Conservation (phyloP, 2,888 invertebrate genomes). For the Drosophila setosimentum region DNA sequence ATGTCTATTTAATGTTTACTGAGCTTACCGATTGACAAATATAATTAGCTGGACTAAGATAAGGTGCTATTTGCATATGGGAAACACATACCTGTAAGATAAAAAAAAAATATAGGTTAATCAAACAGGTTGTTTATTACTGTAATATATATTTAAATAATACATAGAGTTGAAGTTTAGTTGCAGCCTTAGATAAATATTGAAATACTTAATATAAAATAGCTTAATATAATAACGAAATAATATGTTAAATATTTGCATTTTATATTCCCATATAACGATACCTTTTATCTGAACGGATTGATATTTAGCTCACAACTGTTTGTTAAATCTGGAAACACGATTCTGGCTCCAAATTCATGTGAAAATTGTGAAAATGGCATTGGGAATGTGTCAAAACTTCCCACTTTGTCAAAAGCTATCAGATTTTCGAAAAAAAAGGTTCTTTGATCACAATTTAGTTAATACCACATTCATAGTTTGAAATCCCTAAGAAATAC, state of each 20-base stretch:
- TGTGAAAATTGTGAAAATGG: neutral
- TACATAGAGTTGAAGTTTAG: neutral
- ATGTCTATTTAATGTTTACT: slow-evolving; percentile 3
- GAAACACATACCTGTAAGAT: slow-evolving; percentile 54
- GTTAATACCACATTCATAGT: neutral
- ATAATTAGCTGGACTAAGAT: slow-evolving; percentile 19
- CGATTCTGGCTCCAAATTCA: neutral
- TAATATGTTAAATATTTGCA: neutral
- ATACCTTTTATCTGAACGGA: neutral
- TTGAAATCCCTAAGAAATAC: too few relatives aligned
- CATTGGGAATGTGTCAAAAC: neutral
- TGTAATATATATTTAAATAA: slow-evolving; percentile 3
- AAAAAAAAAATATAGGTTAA: slow-evolving; percentile 35
- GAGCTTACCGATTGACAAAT: slow-evolving; percentile 44
- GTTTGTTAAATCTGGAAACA: neutral
- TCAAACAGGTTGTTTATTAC: slow-evolving; percentile 34
- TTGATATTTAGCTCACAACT: neutral
- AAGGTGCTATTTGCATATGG: slow-evolving; percentile 42
- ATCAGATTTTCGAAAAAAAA: neutral
- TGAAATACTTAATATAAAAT: neutral
- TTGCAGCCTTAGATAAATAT: neutral
- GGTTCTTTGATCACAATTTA: neutral
- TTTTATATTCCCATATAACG: neutral
- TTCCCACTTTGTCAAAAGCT: neutral
- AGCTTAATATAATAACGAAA: neutral